These are phyloP conservation scores for Thripadectes ignobilis DNA, from an alignment of 2,797 vertebrate genomes.

Conservation along the genomic window DNA sequence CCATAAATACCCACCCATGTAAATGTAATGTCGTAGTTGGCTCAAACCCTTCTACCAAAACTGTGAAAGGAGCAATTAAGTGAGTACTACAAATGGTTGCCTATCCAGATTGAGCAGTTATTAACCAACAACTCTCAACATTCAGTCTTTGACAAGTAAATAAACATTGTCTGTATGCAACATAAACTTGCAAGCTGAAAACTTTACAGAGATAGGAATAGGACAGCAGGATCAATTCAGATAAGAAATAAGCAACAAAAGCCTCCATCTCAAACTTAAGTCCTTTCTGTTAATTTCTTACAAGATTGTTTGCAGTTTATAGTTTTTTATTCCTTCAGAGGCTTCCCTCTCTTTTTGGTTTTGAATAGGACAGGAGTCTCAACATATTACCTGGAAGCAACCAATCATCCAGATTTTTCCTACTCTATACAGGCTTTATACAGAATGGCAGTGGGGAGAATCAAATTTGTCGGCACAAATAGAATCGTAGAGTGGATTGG, in stretches of 20 bases:
- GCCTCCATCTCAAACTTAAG: not conserved
- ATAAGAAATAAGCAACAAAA: not conserved
- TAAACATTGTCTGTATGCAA: not conserved
- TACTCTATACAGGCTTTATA: not conserved
- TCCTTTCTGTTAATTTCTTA: not conserved
- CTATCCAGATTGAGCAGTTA: not conserved
- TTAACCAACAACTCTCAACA: not conserved
- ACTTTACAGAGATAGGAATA: not conserved
- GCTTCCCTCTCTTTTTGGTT: not conserved
- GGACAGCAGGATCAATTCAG: not conserved
- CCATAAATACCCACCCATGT: not conserved
- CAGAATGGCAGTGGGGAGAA: not conserved
- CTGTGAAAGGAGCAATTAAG: not conserved
- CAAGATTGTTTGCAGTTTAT: not conserved
- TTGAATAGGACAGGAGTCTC: not conserved
- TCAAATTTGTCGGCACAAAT: not conserved
- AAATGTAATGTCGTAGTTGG: not conserved
- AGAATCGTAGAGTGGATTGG: not conserved
- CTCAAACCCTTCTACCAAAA: not conserved
- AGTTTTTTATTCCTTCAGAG: not conserved
- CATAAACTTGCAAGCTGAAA: not conserved
- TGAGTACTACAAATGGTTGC: not conserved
- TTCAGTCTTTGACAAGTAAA: not conserved
- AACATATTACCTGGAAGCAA: not conserved
- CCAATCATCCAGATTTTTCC: not conserved